Percentiles rank a stretch among this genome's conserved stretches.
phyloP scores from a whole-genome alignment of 2,888 invertebrate species.

The Slavum lentiscoides region DNA sequence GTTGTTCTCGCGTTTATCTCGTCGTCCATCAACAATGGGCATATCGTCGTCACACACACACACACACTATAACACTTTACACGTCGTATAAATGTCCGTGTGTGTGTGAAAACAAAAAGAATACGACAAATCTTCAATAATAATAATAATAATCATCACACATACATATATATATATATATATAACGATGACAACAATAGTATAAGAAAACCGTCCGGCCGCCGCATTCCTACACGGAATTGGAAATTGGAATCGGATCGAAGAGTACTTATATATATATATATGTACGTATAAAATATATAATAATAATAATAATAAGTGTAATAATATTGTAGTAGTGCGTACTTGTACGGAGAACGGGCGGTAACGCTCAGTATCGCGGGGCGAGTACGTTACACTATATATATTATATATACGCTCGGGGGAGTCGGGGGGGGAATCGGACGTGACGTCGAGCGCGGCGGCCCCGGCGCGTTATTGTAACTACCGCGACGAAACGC shows the following conservation, averaged over 20 bases:
- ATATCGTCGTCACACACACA: constrained; percentile 37
- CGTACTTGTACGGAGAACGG: too few species aligned
- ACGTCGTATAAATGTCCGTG: constrained; percentile 1
- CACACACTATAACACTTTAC: constrained; percentile 2
- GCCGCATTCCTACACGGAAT: constrained; percentile 51
- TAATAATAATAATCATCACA: neutral
- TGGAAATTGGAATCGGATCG: constrained; percentile 48
- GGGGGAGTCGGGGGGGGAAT: too few species aligned
- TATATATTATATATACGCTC: too few species aligned
- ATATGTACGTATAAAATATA: too few species aligned
- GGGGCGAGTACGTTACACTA: neutral
- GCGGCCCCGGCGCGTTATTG: neutral
- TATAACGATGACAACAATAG: constrained; percentile 25
- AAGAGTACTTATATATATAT: neutral
- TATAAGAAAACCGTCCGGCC: constrained; percentile 37
- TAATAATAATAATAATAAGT: too few species aligned
- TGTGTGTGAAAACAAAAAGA: constrained; percentile 48
- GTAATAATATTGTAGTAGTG: too few species aligned
- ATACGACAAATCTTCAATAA: constrained; percentile 45
- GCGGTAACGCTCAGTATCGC: too few species aligned
- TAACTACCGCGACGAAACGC: constrained; percentile 50
- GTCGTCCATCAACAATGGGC: constrained; percentile 47
- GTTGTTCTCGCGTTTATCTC: constrained; percentile 42
- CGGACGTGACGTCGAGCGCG: constrained; percentile 41
- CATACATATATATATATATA: neutral